These are phyloP conservation scores for Arremon aurantiirostris DNA, from an alignment of 2,797 vertebrate species.

Conservation along the genomic window DNA sequence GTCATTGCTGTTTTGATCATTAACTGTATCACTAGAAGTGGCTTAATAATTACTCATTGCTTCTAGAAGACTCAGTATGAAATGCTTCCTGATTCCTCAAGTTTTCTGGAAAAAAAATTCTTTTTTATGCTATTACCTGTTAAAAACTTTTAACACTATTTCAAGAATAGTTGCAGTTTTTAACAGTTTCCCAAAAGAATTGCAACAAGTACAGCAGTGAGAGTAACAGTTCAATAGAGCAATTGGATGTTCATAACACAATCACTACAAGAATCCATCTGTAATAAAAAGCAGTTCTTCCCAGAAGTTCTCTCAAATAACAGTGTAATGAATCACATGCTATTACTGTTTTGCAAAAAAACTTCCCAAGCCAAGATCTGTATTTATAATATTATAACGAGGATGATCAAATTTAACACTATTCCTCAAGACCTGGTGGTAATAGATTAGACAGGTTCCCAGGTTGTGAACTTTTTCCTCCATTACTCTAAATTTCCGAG, in stretches of 20 bases:
- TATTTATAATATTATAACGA: neutral
- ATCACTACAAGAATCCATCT: neutral
- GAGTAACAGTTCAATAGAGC: neutral
- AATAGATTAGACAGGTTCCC: neutral
- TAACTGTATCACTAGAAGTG: constrained; percentile 45
- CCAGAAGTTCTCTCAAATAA: neutral
- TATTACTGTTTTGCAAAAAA: neutral
- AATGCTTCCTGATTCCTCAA: neutral
- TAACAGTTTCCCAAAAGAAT: neutral
- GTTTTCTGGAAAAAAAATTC: neutral
- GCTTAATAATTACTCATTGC: constrained; percentile 47
- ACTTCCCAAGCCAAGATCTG: neutral
- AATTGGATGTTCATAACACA: neutral
- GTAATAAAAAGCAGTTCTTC: neutral
- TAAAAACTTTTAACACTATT: neutral
- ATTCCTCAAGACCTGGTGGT: neutral
- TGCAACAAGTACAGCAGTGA: neutral
- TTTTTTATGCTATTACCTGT: neutral
- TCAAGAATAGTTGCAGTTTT: neutral
- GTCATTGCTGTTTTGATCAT: constrained; percentile 44
- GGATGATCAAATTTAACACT: neutral
- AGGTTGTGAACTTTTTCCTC: neutral
- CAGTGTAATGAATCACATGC: neutral
- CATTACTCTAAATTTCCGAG: neutral
- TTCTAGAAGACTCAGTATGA: constrained; percentile 3